A percentile compares a stretch with the other conserved stretches of the same genome.
These are phyloP conservation scores for Lasius fuliginosus DNA, from an alignment of 2,888 invertebrate species.

Conservation along the genomic window DNA sequence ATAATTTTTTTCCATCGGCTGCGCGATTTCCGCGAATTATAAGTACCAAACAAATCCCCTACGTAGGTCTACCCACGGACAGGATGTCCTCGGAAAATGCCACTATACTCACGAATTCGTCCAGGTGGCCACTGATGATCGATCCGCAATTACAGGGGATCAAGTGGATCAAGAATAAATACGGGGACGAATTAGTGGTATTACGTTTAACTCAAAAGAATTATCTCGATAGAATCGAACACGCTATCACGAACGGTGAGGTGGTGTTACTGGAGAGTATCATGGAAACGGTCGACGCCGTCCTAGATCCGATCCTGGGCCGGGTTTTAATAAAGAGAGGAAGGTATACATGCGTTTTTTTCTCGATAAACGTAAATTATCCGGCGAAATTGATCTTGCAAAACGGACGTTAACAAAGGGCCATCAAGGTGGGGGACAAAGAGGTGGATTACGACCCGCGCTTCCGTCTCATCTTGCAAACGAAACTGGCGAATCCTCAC, in stretches of 20 bases:
- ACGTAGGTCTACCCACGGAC: constrained; percentile 92
- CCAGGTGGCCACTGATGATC: constrained; percentile 97
- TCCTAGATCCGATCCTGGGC: constrained; percentile 95
- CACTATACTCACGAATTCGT: constrained; percentile 95
- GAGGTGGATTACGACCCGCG: constrained; percentile 95
- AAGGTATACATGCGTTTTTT: constrained; percentile 82
- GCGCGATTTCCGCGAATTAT: neutral
- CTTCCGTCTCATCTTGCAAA: constrained; percentile 95
- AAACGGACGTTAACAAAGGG: constrained; percentile 82
- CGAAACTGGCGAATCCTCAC: constrained; percentile 97
- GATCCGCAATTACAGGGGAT: constrained; percentile 97
- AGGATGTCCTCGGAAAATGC: constrained; percentile 98
- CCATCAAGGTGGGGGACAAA: constrained; percentile 95
- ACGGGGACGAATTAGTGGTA: constrained; percentile 91
- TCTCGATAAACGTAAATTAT: neutral
- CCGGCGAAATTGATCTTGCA: constrained; percentile 6
- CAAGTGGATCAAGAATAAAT: constrained; percentile 98
- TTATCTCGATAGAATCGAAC: constrained; percentile 94
- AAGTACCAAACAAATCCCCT: neutral
- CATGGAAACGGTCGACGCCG: constrained; percentile 95
- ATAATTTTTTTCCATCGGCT: neutral
- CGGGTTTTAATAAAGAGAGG: constrained; percentile 96
- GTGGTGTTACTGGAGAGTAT: constrained; percentile 96
- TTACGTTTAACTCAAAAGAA: constrained; percentile 93
- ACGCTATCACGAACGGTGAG: constrained; percentile 91